A percentile compares a stretch with the other conserved stretches of the same genome.
These are phyloP conservation scores for Eubucco bourcierii DNA, from an alignment of 2,113 vertebrate genomes.

Conservation along the genomic window DNA sequence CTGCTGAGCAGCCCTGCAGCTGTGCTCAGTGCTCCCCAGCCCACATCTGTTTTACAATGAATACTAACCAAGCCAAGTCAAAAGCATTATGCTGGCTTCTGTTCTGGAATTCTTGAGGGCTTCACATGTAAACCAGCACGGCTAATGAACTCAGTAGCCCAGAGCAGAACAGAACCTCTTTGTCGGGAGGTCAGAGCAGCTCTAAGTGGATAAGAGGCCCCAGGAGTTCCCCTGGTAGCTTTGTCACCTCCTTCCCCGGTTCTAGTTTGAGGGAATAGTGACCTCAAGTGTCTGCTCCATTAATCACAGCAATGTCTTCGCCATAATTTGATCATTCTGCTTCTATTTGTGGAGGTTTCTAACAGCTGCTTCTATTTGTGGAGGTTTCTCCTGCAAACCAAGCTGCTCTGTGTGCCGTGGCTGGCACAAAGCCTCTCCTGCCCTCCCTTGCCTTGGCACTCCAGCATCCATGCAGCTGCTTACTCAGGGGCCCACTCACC, in stretches of 20 bases:
- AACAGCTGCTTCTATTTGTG: neutral
- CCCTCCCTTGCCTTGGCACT: neutral
- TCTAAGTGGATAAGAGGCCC: neutral
- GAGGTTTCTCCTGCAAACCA: neutral
- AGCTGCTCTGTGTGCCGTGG: neutral
- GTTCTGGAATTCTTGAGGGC: neutral
- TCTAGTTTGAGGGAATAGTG: slow-evolving; percentile 30
- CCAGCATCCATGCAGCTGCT: neutral
- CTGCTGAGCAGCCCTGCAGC: neutral
- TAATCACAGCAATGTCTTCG: neutral
- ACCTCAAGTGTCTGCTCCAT: slow-evolving; percentile 50
- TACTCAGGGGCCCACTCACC: neutral
- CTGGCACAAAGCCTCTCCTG: too few species aligned
- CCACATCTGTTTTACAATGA: neutral
- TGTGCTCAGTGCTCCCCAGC: neutral
- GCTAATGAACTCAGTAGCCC: neutral
- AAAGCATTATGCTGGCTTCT: neutral
- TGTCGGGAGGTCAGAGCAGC: neutral
- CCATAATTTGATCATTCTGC: neutral
- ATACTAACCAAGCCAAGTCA: neutral
- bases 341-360: neutral
- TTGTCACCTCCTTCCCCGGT: neutral
- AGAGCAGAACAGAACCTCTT: neutral
- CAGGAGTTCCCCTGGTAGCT: neutral
- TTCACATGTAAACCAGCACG: neutral